Conservation (phyloP, 2,888 invertebrate species). For the Cosmopolites sordidus region DNA sequence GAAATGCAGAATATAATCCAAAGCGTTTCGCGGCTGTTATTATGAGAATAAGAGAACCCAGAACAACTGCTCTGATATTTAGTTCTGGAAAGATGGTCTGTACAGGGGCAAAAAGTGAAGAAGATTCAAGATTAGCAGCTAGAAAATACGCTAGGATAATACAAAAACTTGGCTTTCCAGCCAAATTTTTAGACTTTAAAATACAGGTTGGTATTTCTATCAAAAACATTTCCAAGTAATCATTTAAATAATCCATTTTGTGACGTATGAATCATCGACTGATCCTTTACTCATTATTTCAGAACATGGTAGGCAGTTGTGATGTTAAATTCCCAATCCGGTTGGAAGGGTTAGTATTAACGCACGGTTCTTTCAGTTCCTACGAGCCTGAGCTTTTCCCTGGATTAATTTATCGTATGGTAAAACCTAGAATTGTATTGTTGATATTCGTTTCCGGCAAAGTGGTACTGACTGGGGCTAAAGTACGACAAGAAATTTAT, state of each 20-base stretch:
- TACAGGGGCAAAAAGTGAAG: constrained; percentile 82
- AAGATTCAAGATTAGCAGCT: constrained; percentile 72
- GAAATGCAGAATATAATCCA: constrained; percentile 99
- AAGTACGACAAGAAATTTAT: constrained; percentile 68
- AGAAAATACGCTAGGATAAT: constrained; percentile 79
- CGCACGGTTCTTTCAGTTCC: constrained; percentile 73
- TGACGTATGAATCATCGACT: too few relatives aligned
- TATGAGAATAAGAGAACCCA: constrained; percentile 86
- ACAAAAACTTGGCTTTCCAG: constrained; percentile 74
- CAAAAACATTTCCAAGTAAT: too few relatives aligned
- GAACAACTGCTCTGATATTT: constrained; percentile 82
- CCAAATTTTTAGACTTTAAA: constrained; percentile 75
- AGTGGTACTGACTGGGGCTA: constrained; percentile 77
- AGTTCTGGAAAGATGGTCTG: constrained; percentile 86
- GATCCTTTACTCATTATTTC: constrained; percentile 3
- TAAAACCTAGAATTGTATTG: constrained; percentile 74
- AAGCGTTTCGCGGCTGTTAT: constrained; percentile 99
- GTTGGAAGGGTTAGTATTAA: constrained; percentile 62
- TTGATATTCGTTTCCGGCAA: constrained; percentile 84
- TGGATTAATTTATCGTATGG: constrained; percentile 79
- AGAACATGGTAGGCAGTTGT: constrained; percentile 81
- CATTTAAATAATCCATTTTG: too few relatives aligned
- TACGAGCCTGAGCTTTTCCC: constrained; percentile 84
- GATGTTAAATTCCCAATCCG: constrained; percentile 83
- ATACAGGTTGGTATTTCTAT: constrained; percentile 59